phyloP scores from a whole-genome alignment of 2,113 vertebrate species.

The Centropus bengalensis region DNA sequence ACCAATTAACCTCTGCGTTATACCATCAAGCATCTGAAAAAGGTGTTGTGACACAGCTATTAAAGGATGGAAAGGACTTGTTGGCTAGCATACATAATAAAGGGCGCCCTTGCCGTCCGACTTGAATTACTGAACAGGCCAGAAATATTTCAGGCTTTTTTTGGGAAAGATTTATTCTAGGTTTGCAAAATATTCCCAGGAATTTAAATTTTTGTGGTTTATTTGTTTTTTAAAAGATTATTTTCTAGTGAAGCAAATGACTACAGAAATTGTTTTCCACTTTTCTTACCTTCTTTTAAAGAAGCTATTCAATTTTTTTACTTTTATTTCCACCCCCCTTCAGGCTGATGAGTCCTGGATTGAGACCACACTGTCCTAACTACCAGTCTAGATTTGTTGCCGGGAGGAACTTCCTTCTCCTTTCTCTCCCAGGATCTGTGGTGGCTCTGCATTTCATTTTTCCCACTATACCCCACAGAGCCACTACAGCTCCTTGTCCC shows the following conservation, averaged over 20 bases:
- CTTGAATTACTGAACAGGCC: not conserved
- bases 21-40: slow-evolving; percentile 59
- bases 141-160: not conserved
- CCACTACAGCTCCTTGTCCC: not conserved
- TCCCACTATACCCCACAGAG: fast-evolving
- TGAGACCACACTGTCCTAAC: not conserved
- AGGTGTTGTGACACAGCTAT: slow-evolving; percentile 63
- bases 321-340: not conserved
- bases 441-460: not conserved
- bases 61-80: slow-evolving; percentile 44
- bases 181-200: not conserved
- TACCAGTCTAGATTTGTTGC: not conserved
- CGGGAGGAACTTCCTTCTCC: not conserved
- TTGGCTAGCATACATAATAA: slow-evolving; percentile 42
- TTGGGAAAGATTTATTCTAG: not conserved
- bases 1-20: slow-evolving; percentile 62
- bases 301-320: not conserved
- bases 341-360: not conserved
- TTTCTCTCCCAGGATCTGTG: not conserved
- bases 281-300: not conserved
- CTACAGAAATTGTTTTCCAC: not conserved
- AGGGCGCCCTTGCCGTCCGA: not conserved
- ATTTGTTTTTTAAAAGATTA: not conserved
- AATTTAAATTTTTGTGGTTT: not conserved
- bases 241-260: not conserved